phyloP scores from a whole-genome alignment of 1,140 invertebrate species.

The Psix sp. region DNA sequence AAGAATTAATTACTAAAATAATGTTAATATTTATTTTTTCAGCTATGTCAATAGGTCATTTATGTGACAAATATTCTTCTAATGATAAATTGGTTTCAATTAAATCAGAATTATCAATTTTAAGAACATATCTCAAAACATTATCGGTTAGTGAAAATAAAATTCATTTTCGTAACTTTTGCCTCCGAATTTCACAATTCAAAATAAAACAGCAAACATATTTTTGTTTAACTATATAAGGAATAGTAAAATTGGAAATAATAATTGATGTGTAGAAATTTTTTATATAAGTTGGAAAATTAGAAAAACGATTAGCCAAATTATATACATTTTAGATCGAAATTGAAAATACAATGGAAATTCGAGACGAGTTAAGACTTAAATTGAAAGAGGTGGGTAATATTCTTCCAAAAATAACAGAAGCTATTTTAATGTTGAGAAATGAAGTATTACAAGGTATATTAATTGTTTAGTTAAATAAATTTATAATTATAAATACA shows the following conservation, averaged over 20 bases:
- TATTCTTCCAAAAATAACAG: conserved; percentile 69
- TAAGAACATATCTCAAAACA: conserved; percentile 64
- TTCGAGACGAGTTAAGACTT: conserved; percentile 64
- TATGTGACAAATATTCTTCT: conserved; percentile 71
- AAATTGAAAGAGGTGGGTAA: conserved; percentile 66
- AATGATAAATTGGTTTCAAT: conserved; percentile 64
- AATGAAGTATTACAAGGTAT: conserved; percentile 72
- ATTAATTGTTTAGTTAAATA: conserved; percentile 5
- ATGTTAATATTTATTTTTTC: conserved; percentile 33
- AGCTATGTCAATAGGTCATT: conserved; percentile 70
- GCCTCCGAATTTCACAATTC: neutral
- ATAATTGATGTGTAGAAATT: too few relatives aligned
- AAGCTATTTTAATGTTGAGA: conserved; percentile 67
- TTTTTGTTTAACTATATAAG: too few relatives aligned
- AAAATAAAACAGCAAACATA: neutral
- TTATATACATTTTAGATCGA: conserved; percentile 61
- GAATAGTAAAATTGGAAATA: too few relatives aligned
- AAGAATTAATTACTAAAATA: neutral
- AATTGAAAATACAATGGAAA: conserved; percentile 67
- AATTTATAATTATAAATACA: too few relatives aligned
- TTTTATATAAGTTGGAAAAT: neutral
- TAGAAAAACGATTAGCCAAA: neutral
- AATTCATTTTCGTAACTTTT: too few relatives aligned
- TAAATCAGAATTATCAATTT: conserved; percentile 66
- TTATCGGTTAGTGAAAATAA: conserved; percentile 65